These are phyloP conservation scores for Turritopsis dohrnii DNA, from an alignment of 30 jellyfish, hydroid and myxozoan species.

Conservation along the genomic window DNA sequence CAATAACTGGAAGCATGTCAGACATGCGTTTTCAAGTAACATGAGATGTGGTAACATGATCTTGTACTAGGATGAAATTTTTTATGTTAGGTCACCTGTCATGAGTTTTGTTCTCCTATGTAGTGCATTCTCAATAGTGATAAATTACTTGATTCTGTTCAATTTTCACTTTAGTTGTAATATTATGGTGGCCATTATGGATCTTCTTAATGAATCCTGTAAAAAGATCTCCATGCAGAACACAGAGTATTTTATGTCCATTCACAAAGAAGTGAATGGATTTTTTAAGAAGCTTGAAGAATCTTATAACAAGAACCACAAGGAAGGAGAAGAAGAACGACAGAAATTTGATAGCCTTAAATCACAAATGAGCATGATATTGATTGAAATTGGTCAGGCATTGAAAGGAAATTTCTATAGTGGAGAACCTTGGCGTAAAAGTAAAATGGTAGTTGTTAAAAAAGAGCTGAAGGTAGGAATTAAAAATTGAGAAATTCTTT, in stretches of 20 bases:
- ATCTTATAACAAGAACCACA: background rate
- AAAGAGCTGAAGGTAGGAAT: background rate
- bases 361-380: background rate
- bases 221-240: background rate
- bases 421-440: background rate
- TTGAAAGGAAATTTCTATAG: background rate
- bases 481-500: background rate
- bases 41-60: too few relatives aligned
- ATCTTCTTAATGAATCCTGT: background rate
- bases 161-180: background rate
- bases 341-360: background rate
- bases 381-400: background rate
- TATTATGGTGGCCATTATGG: background rate
- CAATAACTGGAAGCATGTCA: too few relatives aligned
- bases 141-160: background rate
- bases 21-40: too few relatives aligned
- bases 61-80: too few relatives aligned
- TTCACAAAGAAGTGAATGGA: background rate
- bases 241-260: background rate
- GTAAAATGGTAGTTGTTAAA: background rate
- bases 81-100: too few relatives aligned
- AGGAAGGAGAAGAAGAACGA: background rate
- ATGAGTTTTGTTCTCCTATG: too few relatives aligned
- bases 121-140: too few relatives aligned
- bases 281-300: background rate